Evolutionary conservation across 2,797 vertebrate genomes (phyloP), one percentile per base, ranked within the genome.

Genomic region (Acropternis orthonyx): DNA sequence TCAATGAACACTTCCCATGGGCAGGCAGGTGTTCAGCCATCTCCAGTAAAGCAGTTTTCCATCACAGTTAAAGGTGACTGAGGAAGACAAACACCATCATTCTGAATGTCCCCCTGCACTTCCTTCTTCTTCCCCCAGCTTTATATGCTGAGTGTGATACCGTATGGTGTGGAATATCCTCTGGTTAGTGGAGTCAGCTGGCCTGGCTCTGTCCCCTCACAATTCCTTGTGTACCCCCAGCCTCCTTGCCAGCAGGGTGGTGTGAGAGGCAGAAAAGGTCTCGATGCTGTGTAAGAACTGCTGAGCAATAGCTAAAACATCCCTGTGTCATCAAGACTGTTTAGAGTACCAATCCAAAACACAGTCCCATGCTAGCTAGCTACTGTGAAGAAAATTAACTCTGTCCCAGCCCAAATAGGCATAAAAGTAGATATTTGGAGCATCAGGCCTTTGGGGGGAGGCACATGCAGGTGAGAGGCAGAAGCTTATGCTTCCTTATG

Each of bases 401-500:
- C 41, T 78, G 16, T 49, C 17, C 14, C 52, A 72, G n/a, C 8
- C 27, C 48, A 54, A 34, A 37, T 7, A n/a, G 36, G 6, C 32
- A 12, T 26, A 37, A 32, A 32, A 49, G 24, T 1, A 51, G 63
- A 7, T 46, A 23, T 48, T 49, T 14, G 2, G 34, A 63, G 14
- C 52, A 54, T 30, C 20, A n/a, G 48, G 22, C 9, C 30, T 63
- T 58, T 8, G 1, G 56, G 51, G 51, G 46, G 14, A 69, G 49
- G 26, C 1, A 1, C 2, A 14, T 0, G 0, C 18, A 36, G 14
- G 15, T 54, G 30, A 2, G 8, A 63, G 30, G 55, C 1, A 0
- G 43, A 78, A 88, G 32, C 4, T 86, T 78, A 54, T 1, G 1
- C 28, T 81, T 76, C 73, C 74, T 74, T 26, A 6, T 55, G 28